Evolutionary conservation across 2,888 invertebrate species (phyloP), one percentile per base, ranked within the genome.

Genomic region (Macaria liturata): DNA sequence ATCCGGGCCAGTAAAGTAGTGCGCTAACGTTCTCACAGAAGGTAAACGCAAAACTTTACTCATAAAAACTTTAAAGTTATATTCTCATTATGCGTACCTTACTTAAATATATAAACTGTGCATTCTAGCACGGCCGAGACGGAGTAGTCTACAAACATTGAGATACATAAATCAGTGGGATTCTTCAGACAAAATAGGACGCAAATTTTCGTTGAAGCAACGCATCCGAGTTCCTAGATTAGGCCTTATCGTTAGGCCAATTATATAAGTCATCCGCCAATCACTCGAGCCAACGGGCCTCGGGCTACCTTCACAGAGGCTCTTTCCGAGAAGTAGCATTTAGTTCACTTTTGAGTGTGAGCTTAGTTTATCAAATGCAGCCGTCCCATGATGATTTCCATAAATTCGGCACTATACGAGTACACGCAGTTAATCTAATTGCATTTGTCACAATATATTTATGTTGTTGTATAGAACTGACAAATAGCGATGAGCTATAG

Each of bases 1-100:
- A 60, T 60, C 59, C 59, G 59, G 59, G 59, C 55, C 34, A 49
- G 55, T 52, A 60, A 60, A 56, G 48, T 56, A 40, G 42, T 49
- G 59, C 40, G 47, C 39, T 48, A 60, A 9, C 54, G 47, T 44
- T 51, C 44, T n/a, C 47, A 5, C 32, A 9, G 31, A 52, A 40
- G 20, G 55, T 49, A 46, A 55, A 49, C 52, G 49, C 55, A 49
- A 42, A 52, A 59, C 52, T 55, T 59, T 59, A 59, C 59, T 59
- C 31, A 40, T 52, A 42, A 49, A 52, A 52, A 55, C 45, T 55
- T 47, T 54, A 46, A 42, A 46, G 46, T 48, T 45, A 47, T 50
- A 20, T 34, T 48, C 46, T 50, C 46, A 50, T 50, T 30, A 46
- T 45, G 32, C 37, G 47, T 52, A 52, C 43, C 37, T 59, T 45